A percentile compares a stretch with the other conserved stretches of the same genome.
phyloP scores from a whole-genome alignment of 2,113 vertebrate species.

The Oncorhynchus nerka region DNA sequence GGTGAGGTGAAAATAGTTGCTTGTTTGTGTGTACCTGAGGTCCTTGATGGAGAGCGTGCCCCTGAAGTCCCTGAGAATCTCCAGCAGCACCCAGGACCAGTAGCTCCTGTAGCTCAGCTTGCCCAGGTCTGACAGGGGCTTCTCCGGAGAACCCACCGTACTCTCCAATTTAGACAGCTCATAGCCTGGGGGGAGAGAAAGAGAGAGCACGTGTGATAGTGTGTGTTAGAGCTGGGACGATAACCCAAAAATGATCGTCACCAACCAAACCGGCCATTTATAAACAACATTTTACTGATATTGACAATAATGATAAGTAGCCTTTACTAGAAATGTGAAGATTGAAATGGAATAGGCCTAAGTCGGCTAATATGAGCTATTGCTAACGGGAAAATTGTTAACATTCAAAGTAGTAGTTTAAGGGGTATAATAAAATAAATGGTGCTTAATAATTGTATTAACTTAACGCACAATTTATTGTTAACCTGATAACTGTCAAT shows the following conservation, averaged over 20 bases:
- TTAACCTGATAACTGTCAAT: neutral
- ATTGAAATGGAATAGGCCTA: no score
- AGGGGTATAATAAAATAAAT: no score
- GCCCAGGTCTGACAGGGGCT: conserved; percentile 90
- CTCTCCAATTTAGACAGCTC: conserved; percentile 92
- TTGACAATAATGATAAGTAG: no score
- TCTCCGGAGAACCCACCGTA: conserved; percentile 89
- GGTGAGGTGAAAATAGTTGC: neutral
- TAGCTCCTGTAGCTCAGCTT: conserved; percentile 95
- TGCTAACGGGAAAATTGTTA: no score
- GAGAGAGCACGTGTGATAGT: neutral
- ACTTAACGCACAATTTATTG: no score
- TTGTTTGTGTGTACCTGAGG: conserved; percentile 74
- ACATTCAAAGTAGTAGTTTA: no score
- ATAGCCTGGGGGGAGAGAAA: conserved; percentile 73
- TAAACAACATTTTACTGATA: no score
- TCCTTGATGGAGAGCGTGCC: conserved; percentile 93
- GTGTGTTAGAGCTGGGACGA: neutral
- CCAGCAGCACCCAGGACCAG: conserved; percentile 94
- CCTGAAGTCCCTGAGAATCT: conserved; percentile 89
- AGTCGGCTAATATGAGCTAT: no score
- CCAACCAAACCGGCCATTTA: no score
- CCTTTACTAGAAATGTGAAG: neutral
- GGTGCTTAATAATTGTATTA: neutral
- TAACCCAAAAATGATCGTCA: no score